Evolutionary conservation across 2,888 invertebrate species (phyloP), one percentile per base, ranked within the genome.

Genomic region (Myopa tessellatipennis): DNA sequence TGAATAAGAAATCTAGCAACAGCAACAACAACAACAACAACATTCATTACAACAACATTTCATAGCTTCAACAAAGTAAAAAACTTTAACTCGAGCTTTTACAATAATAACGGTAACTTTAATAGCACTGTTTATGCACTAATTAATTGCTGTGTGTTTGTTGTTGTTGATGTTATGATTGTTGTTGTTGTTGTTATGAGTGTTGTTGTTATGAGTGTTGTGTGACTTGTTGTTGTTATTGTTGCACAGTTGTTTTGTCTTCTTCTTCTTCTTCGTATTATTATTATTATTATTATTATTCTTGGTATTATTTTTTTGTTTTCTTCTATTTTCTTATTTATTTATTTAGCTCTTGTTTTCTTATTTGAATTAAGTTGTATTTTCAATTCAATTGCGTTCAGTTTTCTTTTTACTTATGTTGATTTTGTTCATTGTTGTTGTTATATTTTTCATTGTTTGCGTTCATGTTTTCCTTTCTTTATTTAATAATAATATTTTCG

Each of bases 61-160:
- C 12, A 55, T 26, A 34, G 18, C 55, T 16, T 26, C 36, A 26
- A 26, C 55, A 34, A 67, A 16, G 36, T 12, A 18, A 45, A 38
- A 45, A 61, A 63, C n/a, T n/a, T 34, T 73, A 63, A 61, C 36
- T 72, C 26, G 34, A 61, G 63, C 61, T 61, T 63, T 63, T 73
- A 45, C 45, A 45, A 45, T 45, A 73, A 73, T 63, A 69, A 69
- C 75, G 69, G 75, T 75, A 45, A n/a, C 52, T 34, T 60, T 76
- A 79, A 77, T 79, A 80, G 61, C 61, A 78, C 67, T 78, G 79
- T 79, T 81, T 81, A 82, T 83, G 82, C 76, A 76, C 80, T 74
- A 75, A 75, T 75, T 75, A 75, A 68, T 75, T 65, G 74, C 36
- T 55, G 40, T 60, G 18, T 18, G 65, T 34, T 79, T 79, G 73